phyloP scores from a whole-genome alignment of 2,888 invertebrate genomes.

The Unio pictorum region DNA sequence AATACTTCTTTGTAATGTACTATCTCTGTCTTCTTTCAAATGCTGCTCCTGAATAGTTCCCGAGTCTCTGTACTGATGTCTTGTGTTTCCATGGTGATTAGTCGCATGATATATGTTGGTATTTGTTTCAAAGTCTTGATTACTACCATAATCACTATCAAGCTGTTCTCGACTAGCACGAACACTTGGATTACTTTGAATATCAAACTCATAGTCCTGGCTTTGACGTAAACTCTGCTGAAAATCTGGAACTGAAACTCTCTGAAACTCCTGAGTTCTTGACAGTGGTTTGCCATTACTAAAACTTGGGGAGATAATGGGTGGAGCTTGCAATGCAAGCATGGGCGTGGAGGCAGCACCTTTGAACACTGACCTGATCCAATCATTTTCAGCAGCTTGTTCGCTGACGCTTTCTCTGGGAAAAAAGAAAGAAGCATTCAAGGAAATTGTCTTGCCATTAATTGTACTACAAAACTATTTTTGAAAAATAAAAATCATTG shows the following conservation, averaged over 20 bases:
- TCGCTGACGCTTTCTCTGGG: constrained; percentile 5
- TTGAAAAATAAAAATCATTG: too few species aligned
- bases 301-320: neutral
- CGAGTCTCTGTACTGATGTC: constrained; percentile 11
- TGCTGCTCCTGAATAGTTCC: neutral
- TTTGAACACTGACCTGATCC: constrained; percentile 14
- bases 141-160: constrained; percentile 36
- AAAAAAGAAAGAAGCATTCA: neutral
- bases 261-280: constrained; percentile 26
- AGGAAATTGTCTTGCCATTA: too few species aligned
- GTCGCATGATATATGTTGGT: constrained; percentile 9
- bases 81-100: constrained; percentile 6
- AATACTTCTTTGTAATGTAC: constrained; percentile 20
- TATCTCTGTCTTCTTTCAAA: constrained; percentile 13
- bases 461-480: too few species aligned
- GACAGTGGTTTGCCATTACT: constrained; percentile 14
- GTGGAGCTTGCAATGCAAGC: neutral
- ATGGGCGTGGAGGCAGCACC: constrained; percentile 14
- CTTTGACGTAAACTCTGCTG: constrained; percentile 18
- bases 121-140: constrained; percentile 14
- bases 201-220: constrained; percentile 12
- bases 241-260: constrained; percentile 25
- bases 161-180: constrained; percentile 20
- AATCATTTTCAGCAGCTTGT: constrained; percentile 2
- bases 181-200: constrained; percentile 13